Conservation (phyloP, 2,113 vertebrate species). For the Myrmecobius fasciatus region DNA sequence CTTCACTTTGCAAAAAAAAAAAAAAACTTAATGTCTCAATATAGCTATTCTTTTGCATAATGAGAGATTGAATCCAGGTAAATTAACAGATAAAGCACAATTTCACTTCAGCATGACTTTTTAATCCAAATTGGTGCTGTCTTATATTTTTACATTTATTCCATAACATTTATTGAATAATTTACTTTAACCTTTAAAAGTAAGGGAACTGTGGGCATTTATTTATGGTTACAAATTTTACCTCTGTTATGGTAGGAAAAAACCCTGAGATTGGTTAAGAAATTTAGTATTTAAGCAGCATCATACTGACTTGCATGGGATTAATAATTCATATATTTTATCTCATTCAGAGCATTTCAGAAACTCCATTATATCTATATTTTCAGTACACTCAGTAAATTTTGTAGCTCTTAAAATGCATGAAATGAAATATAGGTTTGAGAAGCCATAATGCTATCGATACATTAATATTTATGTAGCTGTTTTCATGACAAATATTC, state of each 20-base stretch:
- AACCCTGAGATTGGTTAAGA: conserved; percentile 46
- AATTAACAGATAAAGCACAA: conserved; percentile 21
- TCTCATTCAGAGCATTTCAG: conserved; percentile 79
- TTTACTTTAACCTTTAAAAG: conserved; percentile 55
- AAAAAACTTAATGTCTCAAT: background rate
- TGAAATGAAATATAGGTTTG: conserved; percentile 84
- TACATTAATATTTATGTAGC: conserved; percentile 87
- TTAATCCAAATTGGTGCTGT: conserved; percentile 24
- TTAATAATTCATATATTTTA: conserved; percentile 87
- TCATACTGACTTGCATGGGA: conserved; percentile 68
- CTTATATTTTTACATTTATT: conserved; percentile 35
- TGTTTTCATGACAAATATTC: conserved; percentile 84
- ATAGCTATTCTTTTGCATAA: conserved; percentile 5
- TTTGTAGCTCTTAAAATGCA: conserved; percentile 82
- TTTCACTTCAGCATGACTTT: conserved; percentile 56
- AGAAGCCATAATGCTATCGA: conserved; percentile 84
- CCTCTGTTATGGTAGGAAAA: conserved; percentile 10
- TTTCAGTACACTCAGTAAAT: conserved; percentile 85
- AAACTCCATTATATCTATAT: conserved; percentile 83
- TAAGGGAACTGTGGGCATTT: conserved; percentile 1
- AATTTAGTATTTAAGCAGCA: conserved; percentile 70
- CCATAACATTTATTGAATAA: conserved; percentile 58
- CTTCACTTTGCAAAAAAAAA: background rate
- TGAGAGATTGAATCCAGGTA: conserved; percentile 36
- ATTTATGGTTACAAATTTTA: conserved; percentile 40